These are phyloP conservation scores for Girardia tigrina DNA, from an alignment of 2,888 invertebrate species.

Conservation along the genomic window DNA sequence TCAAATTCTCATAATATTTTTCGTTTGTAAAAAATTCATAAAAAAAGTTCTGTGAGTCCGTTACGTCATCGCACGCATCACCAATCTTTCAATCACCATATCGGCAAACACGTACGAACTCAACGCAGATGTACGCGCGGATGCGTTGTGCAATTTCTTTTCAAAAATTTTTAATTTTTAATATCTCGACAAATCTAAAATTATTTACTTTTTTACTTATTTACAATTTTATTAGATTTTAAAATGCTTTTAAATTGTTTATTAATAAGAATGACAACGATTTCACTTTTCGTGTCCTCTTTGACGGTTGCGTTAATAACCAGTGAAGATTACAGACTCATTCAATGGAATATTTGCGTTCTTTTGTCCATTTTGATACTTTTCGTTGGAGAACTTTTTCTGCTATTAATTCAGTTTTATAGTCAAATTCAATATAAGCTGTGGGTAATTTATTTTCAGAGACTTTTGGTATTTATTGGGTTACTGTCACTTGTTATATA, in stretches of 20 bases:
- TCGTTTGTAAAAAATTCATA: no score
- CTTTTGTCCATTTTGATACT: background rate
- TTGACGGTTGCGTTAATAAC: background rate
- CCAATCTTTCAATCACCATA: background rate
- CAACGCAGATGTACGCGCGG: no score
- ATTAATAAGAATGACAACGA: background rate
- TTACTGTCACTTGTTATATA: background rate
- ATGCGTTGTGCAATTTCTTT: background rate
- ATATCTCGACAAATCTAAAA: background rate
- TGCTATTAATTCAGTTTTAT: background rate
- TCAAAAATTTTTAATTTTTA: background rate
- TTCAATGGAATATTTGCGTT: background rate
- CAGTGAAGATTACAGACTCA: background rate
- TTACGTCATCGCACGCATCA: no score
- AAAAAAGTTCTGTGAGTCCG: no score
- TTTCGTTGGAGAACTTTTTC: background rate
- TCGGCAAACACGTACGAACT: background rate
- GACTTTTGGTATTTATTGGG: background rate
- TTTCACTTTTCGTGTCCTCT: background rate
- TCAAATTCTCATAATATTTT: no score
- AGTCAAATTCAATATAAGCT: background rate
- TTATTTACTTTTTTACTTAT: background rate
- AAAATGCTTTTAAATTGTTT: background rate
- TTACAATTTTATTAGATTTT: background rate
- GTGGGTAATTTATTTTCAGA: background rate